phyloP scores from a whole-genome alignment of 2,888 invertebrate genomes.

The Megamerina dolium region DNA sequence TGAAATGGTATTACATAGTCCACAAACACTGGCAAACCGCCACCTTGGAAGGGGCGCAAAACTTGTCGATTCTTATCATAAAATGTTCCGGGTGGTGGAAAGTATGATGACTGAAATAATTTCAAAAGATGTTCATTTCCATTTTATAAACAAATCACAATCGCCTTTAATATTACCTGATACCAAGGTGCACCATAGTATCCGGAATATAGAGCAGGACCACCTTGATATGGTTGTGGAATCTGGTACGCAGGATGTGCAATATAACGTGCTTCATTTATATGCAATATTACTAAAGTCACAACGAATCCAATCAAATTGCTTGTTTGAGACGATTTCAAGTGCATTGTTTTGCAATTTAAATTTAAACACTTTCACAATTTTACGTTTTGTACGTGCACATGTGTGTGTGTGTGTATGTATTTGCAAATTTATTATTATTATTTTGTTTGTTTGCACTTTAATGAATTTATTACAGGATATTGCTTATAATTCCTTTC shows the following conservation, averaged over 20 bases:
- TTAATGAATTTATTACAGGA: no score
- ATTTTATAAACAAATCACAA: neutral
- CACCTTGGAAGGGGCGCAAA: conserved; percentile 45
- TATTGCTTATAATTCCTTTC: no score
- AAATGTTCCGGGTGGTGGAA: conserved; percentile 28
- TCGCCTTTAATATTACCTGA: conserved; percentile 18
- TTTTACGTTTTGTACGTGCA: no score
- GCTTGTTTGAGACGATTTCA: no score
- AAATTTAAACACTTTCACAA: no score
- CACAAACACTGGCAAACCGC: conserved; percentile 43
- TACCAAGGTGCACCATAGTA: conserved; percentile 21
- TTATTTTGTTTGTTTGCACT: no score
- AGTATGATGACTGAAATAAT: conserved; percentile 5
- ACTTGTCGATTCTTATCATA: conserved; percentile 37
- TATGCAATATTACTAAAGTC: no score
- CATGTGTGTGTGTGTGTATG: neutral
- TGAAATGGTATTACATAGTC: conserved; percentile 37
- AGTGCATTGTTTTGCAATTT: no score
- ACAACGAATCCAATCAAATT: no score
- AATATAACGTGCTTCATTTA: conserved; percentile 10
- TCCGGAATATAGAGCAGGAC: conserved; percentile 3
- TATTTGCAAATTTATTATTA: no score
- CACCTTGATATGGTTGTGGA: conserved; percentile 1
- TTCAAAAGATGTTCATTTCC: neutral
- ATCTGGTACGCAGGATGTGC: neutral